Percentiles rank a stretch among this genome's conserved stretches.
phyloP scores from a whole-genome alignment of 2,797 vertebrate species.

The Eremophila alpestris region DNA sequence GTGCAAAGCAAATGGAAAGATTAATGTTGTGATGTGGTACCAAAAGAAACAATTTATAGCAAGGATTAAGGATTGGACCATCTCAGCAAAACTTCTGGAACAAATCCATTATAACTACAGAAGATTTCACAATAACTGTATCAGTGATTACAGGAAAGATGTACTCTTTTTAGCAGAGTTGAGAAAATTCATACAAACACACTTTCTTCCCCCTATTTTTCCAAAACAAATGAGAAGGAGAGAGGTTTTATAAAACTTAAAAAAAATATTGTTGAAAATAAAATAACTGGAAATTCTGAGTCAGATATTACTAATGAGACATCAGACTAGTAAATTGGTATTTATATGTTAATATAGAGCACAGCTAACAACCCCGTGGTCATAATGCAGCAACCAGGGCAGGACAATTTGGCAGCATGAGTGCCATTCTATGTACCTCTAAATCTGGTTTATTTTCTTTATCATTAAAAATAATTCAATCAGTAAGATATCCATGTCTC shows the following conservation, averaged over 20 bases:
- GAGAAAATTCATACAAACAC: neutral
- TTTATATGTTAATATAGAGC: neutral
- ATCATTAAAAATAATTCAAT: neutral
- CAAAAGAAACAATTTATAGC: slow-evolving; percentile 68
- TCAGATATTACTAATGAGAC: neutral
- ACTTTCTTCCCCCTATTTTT: neutral
- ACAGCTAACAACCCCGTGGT: neutral
- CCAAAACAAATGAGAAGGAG: neutral
- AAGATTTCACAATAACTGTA: neutral
- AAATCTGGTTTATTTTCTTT: neutral
- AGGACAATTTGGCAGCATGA: neutral
- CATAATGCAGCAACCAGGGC: neutral
- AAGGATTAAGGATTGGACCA: slow-evolving; percentile 55
- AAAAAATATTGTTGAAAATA: neutral
- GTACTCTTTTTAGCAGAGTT: neutral
- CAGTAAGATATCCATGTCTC: neutral
- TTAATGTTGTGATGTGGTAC: slow-evolving; percentile 71
- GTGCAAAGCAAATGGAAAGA: slow-evolving; percentile 71
- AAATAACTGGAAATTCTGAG: neutral
- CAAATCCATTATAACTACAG: slow-evolving; percentile 40
- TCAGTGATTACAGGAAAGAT: neutral
- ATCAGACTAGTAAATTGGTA: neutral
- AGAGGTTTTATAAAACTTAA: neutral
- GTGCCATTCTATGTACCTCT: neutral
- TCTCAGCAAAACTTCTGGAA: slow-evolving; percentile 58